These are phyloP conservation scores for Luscinia luscinia DNA, from an alignment of 2,797 vertebrate species.

Conservation along the genomic window DNA sequence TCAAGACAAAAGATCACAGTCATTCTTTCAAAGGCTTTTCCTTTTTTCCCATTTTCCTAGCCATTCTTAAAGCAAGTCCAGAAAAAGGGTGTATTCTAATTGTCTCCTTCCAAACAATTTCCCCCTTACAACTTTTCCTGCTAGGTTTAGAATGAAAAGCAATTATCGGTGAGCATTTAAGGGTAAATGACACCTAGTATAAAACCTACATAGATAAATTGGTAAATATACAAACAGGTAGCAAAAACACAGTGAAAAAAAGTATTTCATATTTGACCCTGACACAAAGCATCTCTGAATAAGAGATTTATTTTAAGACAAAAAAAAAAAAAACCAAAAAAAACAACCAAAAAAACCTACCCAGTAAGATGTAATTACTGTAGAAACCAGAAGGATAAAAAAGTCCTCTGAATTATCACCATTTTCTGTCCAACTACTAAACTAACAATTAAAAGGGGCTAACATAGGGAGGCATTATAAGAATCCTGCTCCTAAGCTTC, in stretches of 20 bases:
- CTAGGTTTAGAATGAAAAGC: not conserved
- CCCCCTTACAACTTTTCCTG: not conserved
- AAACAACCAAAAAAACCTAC: not conserved
- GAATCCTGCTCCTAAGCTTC: slow-evolving; percentile 40
- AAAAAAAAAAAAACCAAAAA: not conserved
- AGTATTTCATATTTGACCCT: not conserved
- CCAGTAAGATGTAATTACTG: not conserved
- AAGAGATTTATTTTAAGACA: not conserved
- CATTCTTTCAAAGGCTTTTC: not conserved
- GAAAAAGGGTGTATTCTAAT: not conserved
- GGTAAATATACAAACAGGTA: not conserved
- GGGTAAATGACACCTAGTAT: not conserved
- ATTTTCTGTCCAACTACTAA: slow-evolving; percentile 27
- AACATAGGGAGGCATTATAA: slow-evolving; percentile 42
- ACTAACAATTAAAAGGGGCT: slow-evolving; percentile 38
- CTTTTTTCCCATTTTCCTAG: not conserved
- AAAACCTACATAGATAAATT: not conserved
- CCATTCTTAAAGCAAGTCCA: not conserved
- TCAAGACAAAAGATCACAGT: not conserved
- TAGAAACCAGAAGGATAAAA: slow-evolving; percentile 14
- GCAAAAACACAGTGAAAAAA: not conserved
- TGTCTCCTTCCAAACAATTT: not conserved
- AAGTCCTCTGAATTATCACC: not conserved
- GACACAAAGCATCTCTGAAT: not conserved
- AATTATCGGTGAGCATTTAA: not conserved